These are phyloP conservation scores for Sebastes dallii DNA, from an alignment of 2,797 vertebrate species.

Conservation along the genomic window DNA sequence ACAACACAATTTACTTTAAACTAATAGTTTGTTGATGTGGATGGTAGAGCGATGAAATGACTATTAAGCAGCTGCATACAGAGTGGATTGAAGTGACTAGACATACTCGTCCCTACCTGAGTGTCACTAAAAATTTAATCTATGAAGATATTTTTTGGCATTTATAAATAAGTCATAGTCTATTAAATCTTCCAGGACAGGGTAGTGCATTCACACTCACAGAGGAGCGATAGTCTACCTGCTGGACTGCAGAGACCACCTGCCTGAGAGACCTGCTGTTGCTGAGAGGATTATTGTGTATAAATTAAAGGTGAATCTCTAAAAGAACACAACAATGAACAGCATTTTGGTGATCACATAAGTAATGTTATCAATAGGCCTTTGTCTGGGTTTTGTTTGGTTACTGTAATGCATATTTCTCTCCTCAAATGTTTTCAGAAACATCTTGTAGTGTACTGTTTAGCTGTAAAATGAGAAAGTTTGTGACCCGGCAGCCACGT, in stretches of 20 bases:
- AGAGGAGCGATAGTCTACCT: background rate
- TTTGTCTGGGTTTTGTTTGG: background rate
- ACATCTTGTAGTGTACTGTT: too few relatives aligned
- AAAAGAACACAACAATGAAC: background rate
- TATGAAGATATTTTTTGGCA: constrained; percentile 65
- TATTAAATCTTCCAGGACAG: constrained; percentile 56
- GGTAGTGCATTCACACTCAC: background rate
- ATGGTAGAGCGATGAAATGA: background rate
- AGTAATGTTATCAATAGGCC: background rate
- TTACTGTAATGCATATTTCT: too few relatives aligned
- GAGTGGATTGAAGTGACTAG: constrained; percentile 1
- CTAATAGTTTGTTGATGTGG: background rate
- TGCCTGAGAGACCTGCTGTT: background rate
- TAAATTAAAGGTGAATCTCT: background rate
- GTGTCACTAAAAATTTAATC: constrained; percentile 58
- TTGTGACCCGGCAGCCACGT: too few relatives aligned
- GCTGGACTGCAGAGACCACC: constrained; percentile 17
- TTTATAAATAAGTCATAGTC: constrained; percentile 73
- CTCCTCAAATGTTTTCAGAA: too few relatives aligned
- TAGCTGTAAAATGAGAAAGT: too few relatives aligned
- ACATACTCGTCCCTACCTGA: constrained; percentile 21
- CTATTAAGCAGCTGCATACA: background rate
- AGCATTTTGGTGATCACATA: background rate
- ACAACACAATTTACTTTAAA: background rate
- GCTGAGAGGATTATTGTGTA: background rate